phyloP scores from a whole-genome alignment of 2,797 vertebrate genomes.

The Phataginus tetradactyla region DNA sequence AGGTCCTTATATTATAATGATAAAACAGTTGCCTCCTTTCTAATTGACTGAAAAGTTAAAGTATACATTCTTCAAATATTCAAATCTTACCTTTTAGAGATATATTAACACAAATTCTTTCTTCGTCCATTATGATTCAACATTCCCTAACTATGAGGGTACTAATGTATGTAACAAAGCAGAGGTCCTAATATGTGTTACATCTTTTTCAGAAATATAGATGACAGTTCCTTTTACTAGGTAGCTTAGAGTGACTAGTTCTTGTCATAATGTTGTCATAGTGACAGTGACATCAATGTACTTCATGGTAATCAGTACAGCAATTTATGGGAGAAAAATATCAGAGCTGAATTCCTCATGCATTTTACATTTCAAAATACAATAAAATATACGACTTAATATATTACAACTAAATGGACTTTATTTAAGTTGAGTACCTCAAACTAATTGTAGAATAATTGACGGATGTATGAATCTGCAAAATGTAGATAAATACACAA shows the following conservation, averaged over 20 bases:
- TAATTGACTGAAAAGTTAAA: conserved; percentile 43
- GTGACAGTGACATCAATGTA: conserved; percentile 86
- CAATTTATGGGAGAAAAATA: conserved; percentile 83
- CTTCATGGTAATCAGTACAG: conserved; percentile 82
- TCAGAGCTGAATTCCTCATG: conserved; percentile 57
- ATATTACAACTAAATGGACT: not conserved
- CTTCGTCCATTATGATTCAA: conserved; percentile 64
- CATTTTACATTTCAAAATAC: conserved; percentile 65
- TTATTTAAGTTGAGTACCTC: not conserved
- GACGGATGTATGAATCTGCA: not conserved
- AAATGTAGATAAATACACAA: not conserved
- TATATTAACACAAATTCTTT: conserved; percentile 45
- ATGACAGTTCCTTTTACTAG: conserved; percentile 81
- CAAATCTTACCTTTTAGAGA: conserved; percentile 77
- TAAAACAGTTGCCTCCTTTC: not conserved
- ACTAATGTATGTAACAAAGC: conserved; percentile 23
- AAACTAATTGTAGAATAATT: not conserved
- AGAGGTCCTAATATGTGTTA: conserved; percentile 58
- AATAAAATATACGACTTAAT: not conserved
- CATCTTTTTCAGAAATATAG: conserved; percentile 67
- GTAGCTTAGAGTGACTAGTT: conserved; percentile 82
- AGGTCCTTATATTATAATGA: not conserved
- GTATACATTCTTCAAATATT: conserved; percentile 41
- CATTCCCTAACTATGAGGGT: not conserved
- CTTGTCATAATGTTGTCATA: conserved; percentile 88